Evolutionary conservation across 2,797 vertebrate genomes (phyloP), one percentile per base, ranked within the genome.

Genomic region (Mycteria americana): DNA sequence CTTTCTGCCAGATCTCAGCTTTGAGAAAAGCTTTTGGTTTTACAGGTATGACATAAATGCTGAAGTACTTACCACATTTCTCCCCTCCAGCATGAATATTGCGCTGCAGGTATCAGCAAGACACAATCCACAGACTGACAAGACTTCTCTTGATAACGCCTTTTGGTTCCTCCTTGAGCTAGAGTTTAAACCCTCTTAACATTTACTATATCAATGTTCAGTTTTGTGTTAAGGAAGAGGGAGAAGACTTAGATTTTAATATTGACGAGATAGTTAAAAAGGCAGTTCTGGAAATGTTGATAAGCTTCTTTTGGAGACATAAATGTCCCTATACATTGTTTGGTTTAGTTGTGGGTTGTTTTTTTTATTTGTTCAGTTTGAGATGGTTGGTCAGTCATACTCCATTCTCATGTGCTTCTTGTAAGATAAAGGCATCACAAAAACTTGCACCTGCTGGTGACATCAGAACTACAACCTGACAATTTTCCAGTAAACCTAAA

Each of bases 371-470:
- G 63, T 89, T 92, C 94, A 24, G 82, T 88, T 89, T 88, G 89
- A 96, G 91, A 95, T 54, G 76, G 70, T 48, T 69, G 74, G 84
- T 93, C 92, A 93, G 86, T 74, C 73, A 92, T 67, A 72, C 73
- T 97, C 88, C 95, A 92, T 85, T 94, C 89, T 93, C 73, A 46
- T 96, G 93, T 95, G 95, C 94, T 97, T 94, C 91, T 94, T 86
- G 28, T 70, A 96, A 95, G 93, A 97, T 93, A 95, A 95, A 95
- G 94, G 93, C 87, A 95, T 96, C 95, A 97, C 92, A 94, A 76
- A 89, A 88, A 88, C 87, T 92, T 93, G 91, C 94, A 97, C 95
- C 94, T 97, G 97, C 97, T 97, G 95, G 88, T 92, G 92, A 97
- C 92, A 93, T 96, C 56, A 92, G 76, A 95, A 94, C 87, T 56